Conservation (phyloP, 1,140 invertebrate genomes). For the Drosophila ercepeae region DNA sequence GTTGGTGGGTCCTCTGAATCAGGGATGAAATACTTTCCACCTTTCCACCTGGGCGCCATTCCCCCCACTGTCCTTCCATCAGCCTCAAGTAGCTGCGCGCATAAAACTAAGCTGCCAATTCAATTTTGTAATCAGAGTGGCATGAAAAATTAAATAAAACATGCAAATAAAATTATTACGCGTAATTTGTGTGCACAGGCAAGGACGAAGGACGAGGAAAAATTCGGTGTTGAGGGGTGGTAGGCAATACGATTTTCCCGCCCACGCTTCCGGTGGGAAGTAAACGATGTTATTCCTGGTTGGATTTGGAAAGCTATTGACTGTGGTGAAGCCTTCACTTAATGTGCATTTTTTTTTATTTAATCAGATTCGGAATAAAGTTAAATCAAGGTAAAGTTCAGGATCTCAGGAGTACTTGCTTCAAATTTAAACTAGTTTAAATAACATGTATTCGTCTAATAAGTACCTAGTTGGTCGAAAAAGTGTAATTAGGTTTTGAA, state of each 20-base stretch:
- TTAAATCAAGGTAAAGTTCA: conserved; percentile 74
- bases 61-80: neutral
- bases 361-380: neutral
- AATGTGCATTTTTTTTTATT: neutral
- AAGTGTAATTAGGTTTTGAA: too few species aligned
- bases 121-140: conserved; percentile 81
- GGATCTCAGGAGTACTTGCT: too few species aligned
- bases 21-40: conserved; percentile 1
- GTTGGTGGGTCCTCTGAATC: neutral
- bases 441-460: too few species aligned
- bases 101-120: conserved; percentile 80
- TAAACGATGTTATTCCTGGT: conserved; percentile 12
- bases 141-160: conserved; percentile 82
- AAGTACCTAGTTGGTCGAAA: too few species aligned
- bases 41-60: conserved; percentile 34
- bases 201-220: conserved; percentile 16
- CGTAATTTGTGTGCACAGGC: conserved; percentile 70
- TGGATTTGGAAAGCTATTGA: conserved; percentile 9
- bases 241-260: conserved; percentile 17
- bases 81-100: conserved; percentile 55
- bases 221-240: neutral
- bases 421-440: too few species aligned
- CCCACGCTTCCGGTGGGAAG: conserved; percentile 8
- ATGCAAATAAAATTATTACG: conserved; percentile 82
- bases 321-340: conserved; percentile 3